Percentiles rank a stretch among this genome's conserved stretches.
Evolutionary conservation across 2,113 vertebrate species (phyloP).

Genomic region (Nanger granti): DNA sequence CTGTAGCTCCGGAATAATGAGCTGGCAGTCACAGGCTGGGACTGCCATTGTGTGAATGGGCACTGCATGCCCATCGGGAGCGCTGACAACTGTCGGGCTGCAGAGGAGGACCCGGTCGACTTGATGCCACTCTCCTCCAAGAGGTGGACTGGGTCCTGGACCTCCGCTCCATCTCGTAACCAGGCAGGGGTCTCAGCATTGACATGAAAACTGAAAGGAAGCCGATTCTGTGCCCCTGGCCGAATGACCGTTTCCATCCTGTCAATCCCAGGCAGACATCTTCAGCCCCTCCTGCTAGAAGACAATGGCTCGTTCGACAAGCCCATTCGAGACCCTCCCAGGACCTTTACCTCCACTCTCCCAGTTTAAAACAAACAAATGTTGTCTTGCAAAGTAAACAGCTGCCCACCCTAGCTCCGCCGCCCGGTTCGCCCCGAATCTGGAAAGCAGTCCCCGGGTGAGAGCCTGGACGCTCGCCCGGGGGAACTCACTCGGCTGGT

Average conservation of each 20-base stretch:
- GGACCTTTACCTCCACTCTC: neutral
- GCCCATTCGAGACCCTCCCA: neutral
- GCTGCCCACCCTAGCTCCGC: neutral
- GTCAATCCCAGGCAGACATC: neutral
- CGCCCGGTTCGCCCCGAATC: neutral
- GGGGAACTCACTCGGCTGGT: constrained; percentile 86
- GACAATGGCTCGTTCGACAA: constrained; percentile 7
- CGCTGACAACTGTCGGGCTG: neutral
- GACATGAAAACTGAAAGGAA: constrained; percentile 18
- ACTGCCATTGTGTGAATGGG: neutral
- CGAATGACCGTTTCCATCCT: neutral
- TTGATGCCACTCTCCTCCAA: neutral
- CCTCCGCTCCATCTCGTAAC: neutral
- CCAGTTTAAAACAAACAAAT: neutral
- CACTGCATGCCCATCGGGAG: neutral
- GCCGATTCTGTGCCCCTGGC: neutral
- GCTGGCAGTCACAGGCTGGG: neutral
- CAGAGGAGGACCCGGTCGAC: neutral
- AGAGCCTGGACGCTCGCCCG: neutral
- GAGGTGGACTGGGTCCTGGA: neutral
- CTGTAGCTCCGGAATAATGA: neutral
- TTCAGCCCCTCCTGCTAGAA: neutral
- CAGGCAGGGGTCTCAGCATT: neutral
- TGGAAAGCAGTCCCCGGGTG: neutral
- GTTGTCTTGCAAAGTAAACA: neutral